phyloP scores from a whole-genome alignment of 2,888 invertebrate genomes.

The Deilephila elpenor region DNA sequence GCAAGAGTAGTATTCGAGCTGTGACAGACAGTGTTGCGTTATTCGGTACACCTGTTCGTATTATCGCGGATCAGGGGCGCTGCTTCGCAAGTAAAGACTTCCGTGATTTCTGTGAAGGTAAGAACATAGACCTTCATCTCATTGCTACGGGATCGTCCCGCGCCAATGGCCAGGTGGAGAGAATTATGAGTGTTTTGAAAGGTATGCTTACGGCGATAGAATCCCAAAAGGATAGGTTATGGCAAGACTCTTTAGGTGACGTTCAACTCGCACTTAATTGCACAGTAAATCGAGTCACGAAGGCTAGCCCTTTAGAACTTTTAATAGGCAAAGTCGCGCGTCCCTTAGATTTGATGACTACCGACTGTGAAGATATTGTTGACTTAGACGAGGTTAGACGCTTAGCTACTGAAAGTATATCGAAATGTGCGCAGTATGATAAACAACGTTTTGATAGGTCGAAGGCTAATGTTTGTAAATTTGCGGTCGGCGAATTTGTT shows the following conservation, averaged over 20 bases:
- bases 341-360: slow-evolving; percentile 28
- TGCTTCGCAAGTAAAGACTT: slow-evolving; percentile 41
- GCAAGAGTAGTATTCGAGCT: slow-evolving; percentile 31
- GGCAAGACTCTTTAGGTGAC: slow-evolving; percentile 41
- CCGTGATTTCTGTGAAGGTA: slow-evolving; percentile 32
- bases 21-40: slow-evolving; percentile 26
- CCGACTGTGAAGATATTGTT: slow-evolving; percentile 28
- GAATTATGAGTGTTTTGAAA: slow-evolving; percentile 42
- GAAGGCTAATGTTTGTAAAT: slow-evolving; percentile 28
- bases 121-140: slow-evolving; percentile 40
- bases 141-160: slow-evolving; percentile 42
- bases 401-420: slow-evolving; percentile 30
- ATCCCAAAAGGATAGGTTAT: slow-evolving; percentile 33
- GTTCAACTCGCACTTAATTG: slow-evolving; percentile 39
- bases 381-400: slow-evolving; percentile 31
- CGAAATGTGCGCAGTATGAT: slow-evolving; percentile 30
- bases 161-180: slow-evolving; percentile 44
- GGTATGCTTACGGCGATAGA: slow-evolving; percentile 39
- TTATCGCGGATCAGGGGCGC: slow-evolving; percentile 31
- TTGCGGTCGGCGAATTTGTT: slow-evolving; percentile 40
- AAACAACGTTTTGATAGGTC: slow-evolving; percentile 15
- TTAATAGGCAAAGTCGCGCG: slow-evolving; percentile 36
- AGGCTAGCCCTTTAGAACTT: slow-evolving; percentile 26
- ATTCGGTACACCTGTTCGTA: slow-evolving; percentile 21
- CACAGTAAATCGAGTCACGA: slow-evolving; percentile 27